Percentiles rank a stretch among this genome's conserved stretches.
These are phyloP conservation scores for Pangasius larnaudii DNA, from an alignment of 2,797 vertebrate genomes.

Conservation along the genomic window DNA sequence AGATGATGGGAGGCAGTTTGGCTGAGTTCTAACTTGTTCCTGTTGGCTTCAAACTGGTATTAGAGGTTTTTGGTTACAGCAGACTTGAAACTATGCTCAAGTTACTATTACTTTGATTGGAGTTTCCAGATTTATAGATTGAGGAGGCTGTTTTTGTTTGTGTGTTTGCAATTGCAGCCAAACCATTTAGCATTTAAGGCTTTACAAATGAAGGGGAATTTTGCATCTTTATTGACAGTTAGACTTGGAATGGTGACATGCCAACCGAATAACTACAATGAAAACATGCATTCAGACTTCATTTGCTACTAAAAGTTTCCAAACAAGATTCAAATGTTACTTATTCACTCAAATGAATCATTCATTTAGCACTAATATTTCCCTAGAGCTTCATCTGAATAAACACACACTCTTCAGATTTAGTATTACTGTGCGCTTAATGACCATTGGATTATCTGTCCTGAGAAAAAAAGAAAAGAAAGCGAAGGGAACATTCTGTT, in stretches of 20 bases:
- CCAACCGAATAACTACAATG: constrained; percentile 10
- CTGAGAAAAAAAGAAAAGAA: neutral
- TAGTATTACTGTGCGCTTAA: neutral
- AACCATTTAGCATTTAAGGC: constrained; percentile 31
- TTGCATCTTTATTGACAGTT: constrained; percentile 24
- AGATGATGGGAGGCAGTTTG: neutral
- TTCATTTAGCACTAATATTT: neutral
- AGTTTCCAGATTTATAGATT: constrained; percentile 34
- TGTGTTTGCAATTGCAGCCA: constrained; percentile 8
- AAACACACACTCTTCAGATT: neutral
- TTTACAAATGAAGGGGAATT: constrained; percentile 29
- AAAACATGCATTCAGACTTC: constrained; percentile 33
- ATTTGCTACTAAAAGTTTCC: constrained; percentile 27
- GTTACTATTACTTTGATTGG: constrained; percentile 26
- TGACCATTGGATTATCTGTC: constrained; percentile 30
- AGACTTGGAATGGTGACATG: constrained; percentile 32
- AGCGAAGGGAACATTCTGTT: constrained; percentile 39
- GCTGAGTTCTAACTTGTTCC: neutral
- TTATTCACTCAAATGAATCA: constrained; percentile 21
- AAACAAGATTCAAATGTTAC: constrained; percentile 5
- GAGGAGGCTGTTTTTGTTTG: constrained; percentile 22
- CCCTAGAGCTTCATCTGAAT: neutral
- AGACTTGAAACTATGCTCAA: constrained; percentile 1
- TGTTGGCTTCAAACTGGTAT: neutral
- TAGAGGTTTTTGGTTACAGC: neutral